phyloP scores from a whole-genome alignment of 1,140 invertebrate species.

The Yoshiicerus persimilis region DNA sequence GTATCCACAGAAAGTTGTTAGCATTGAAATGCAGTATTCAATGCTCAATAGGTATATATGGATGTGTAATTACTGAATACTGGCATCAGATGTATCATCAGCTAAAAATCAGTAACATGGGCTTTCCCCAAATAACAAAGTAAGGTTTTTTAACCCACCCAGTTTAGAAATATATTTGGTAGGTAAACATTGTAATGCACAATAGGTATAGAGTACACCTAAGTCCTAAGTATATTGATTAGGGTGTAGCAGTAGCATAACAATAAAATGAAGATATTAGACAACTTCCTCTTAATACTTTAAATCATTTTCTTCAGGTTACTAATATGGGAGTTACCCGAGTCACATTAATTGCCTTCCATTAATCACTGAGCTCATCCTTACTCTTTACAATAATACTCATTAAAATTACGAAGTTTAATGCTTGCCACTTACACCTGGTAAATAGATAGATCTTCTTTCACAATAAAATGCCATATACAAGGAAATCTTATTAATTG shows the following conservation, averaged over 20 bases:
- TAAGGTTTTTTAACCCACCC: not conserved
- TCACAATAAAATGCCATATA: too few species aligned
- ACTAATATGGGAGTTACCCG: not conserved
- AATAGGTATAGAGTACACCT: too few species aligned
- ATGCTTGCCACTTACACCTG: too few species aligned
- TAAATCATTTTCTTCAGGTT: not conserved
- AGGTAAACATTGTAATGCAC: too few species aligned
- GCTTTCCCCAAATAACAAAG: not conserved
- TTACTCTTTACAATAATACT: not conserved
- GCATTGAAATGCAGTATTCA: not conserved
- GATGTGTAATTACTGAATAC: too few species aligned
- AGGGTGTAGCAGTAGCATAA: not conserved
- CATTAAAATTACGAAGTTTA: not conserved
- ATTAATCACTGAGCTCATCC: not conserved
- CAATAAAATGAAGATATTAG: not conserved
- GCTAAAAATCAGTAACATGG: not conserved
- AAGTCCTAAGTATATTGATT: too few species aligned
- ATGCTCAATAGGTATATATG: too few species aligned
- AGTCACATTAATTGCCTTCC: not conserved
- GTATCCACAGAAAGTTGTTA: not conserved
- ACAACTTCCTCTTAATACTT: not conserved
- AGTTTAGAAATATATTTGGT: too few species aligned
- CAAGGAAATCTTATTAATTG: too few species aligned
- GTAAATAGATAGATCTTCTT: too few species aligned
- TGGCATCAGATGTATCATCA: not conserved